Evolutionary conservation across 2,797 vertebrate genomes (phyloP).

Genomic region (Chelon labrosus): DNA sequence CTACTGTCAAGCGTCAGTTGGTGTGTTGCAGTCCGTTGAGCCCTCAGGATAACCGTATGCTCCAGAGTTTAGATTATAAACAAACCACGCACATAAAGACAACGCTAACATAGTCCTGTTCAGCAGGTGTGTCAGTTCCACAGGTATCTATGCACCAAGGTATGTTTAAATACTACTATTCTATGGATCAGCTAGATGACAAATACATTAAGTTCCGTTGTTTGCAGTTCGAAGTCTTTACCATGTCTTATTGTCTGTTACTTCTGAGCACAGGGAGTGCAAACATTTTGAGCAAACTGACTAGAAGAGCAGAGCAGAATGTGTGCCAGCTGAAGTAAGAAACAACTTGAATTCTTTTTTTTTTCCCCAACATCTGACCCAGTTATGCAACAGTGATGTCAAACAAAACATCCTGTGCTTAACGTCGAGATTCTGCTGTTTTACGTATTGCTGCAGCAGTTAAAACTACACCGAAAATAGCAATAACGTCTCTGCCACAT

Average conservation of each 20-base stretch:
- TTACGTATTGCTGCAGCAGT: neutral
- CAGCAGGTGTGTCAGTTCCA: no score
- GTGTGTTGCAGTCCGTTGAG: no score
- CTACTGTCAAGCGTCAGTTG: no score
- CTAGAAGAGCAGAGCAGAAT: neutral
- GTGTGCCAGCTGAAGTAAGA: neutral
- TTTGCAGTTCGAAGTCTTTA: neutral
- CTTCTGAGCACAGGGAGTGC: neutral
- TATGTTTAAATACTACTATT: no score
- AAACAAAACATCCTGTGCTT: conserved; percentile 17
- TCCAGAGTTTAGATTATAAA: no score
- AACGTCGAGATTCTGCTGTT: neutral
- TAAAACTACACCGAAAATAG: conserved; percentile 1
- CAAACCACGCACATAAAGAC: no score
- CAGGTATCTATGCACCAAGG: neutral
- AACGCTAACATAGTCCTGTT: no score
- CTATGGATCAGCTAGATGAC: no score
- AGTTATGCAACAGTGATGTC: conserved; percentile 18
- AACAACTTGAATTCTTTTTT: neutral
- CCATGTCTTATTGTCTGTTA: neutral
- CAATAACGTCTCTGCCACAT: neutral
- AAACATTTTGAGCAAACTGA: neutral
- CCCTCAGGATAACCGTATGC: no score
- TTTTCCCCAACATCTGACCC: neutral
- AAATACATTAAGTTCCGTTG: no score